A percentile compares a stretch with the other conserved stretches of the same genome.
These are phyloP conservation scores for Nyctereutes procyonoides DNA, from an alignment of 2,113 vertebrate genomes.

Conservation along the genomic window DNA sequence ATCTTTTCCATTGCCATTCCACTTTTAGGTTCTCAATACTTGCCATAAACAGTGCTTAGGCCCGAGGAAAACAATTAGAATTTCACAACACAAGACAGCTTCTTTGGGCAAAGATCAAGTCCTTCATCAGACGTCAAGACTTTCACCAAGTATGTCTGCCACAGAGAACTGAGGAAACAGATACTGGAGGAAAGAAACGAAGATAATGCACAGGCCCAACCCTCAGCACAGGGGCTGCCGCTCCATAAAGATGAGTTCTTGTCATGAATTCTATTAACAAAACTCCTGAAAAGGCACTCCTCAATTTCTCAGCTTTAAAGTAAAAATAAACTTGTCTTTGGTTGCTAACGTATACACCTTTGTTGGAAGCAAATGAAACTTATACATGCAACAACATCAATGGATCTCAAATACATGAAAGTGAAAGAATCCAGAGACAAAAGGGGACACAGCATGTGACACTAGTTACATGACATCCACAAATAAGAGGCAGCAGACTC, in stretches of 20 bases:
- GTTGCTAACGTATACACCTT: neutral
- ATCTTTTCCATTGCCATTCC: neutral
- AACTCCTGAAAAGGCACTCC: neutral
- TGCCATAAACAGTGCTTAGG: neutral
- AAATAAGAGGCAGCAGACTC: neutral
- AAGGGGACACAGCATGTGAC: neutral
- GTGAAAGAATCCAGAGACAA: neutral
- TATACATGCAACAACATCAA: neutral
- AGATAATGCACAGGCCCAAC: neutral
- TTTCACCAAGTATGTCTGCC: neutral
- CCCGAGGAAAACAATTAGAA: neutral
- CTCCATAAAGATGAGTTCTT: neutral
- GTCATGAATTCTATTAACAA: neutral
- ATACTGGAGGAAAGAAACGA: neutral
- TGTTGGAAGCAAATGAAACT: constrained; percentile 14
- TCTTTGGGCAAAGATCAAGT: constrained; percentile 25
- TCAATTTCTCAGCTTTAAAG: neutral
- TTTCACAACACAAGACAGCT: neutral
- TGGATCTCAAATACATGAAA: neutral
- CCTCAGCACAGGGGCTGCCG: neutral
- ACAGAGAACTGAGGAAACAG: neutral
- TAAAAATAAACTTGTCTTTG: constrained; percentile 24
- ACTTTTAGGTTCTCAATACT: neutral
- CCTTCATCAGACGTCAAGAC: neutral
- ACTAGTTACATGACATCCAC: neutral